Evolutionary conservation across 2,113 vertebrate genomes (phyloP).

Genomic region (Macquaria ambigua): DNA sequence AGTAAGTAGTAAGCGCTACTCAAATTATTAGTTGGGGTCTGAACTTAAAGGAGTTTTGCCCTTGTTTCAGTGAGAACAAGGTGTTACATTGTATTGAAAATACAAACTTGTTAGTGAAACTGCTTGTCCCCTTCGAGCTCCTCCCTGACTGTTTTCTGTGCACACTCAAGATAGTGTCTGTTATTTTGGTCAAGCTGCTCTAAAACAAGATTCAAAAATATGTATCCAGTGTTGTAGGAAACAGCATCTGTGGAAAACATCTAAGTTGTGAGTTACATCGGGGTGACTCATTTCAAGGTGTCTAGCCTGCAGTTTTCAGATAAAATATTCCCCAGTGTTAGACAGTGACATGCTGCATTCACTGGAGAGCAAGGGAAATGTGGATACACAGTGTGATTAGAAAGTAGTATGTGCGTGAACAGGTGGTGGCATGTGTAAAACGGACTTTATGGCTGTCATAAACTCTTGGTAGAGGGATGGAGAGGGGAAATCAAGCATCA

Average conservation of each 20-base stretch:
- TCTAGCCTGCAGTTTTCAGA: slow-evolving; percentile 25
- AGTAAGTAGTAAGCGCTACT: slow-evolving; percentile 12
- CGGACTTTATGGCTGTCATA: slow-evolving; percentile 69
- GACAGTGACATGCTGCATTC: slow-evolving; percentile 36
- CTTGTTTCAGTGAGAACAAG: slow-evolving; percentile 48
- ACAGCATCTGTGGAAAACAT: slow-evolving; percentile 53
- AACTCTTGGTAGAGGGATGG: slow-evolving; percentile 56
- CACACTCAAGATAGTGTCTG: slow-evolving; percentile 78
- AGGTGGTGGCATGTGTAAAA: slow-evolving; percentile 53
- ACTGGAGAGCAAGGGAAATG: slow-evolving; percentile 28
- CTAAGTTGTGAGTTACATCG: not conserved
- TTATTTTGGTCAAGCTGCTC: slow-evolving; percentile 65
- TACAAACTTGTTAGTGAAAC: slow-evolving; percentile 40
- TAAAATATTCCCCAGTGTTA: slow-evolving; percentile 25
- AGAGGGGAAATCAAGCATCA: slow-evolving; percentile 58
- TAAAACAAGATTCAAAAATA: slow-evolving; percentile 38
- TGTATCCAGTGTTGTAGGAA: slow-evolving; percentile 3
- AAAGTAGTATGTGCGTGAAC: slow-evolving; percentile 52
- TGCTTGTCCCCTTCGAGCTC: slow-evolving; percentile 47
- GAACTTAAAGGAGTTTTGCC: slow-evolving; percentile 18
- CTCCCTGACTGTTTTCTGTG: slow-evolving; percentile 53
- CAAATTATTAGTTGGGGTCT: slow-evolving; percentile 3
- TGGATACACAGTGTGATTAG: slow-evolving; percentile 46
- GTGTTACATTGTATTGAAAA: slow-evolving; percentile 50
- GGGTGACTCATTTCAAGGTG: slow-evolving; percentile 19